Percentiles rank a stretch among this genome's conserved stretches.
Conservation (phyloP, 2,888 invertebrate genomes). For the Acronicta leporina region DNA sequence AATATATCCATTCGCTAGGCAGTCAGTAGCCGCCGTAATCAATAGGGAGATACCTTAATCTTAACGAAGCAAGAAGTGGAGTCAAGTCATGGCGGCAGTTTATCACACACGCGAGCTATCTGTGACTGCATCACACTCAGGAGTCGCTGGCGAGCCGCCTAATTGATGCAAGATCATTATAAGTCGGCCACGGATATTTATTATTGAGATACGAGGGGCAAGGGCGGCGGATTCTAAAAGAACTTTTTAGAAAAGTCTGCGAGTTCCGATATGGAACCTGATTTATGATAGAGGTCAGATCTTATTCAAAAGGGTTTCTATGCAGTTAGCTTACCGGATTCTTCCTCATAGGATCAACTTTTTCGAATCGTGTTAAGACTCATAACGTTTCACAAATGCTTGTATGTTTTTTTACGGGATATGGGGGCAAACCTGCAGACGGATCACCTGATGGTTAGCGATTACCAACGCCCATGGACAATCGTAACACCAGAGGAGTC, state of each 20-base stretch:
- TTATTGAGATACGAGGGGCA: conserved; percentile 25
- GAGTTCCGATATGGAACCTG: conserved; percentile 4
- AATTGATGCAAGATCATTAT: conserved; percentile 61
- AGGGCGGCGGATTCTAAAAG: conserved; percentile 39
- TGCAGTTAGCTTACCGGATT: no score
- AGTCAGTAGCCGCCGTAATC: conserved; percentile 40
- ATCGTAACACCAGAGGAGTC: no score
- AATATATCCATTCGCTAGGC: not conserved
- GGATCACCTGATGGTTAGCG: no score
- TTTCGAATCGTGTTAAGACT: no score
- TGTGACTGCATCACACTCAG: conserved; percentile 58
- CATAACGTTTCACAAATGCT: no score
- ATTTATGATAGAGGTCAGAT: conserved; percentile 35
- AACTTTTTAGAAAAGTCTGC: conserved; percentile 20
- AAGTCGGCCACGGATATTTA: conserved; percentile 47
- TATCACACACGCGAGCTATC: conserved; percentile 58
- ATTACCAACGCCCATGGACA: no score
- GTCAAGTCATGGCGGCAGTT: conserved; percentile 58
- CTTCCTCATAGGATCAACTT: no score
- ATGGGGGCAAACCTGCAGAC: no score
- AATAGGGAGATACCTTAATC: conserved; percentile 39
- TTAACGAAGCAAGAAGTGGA: conserved; percentile 48
- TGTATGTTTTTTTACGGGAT: no score
- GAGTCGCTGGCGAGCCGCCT: conserved; percentile 42
- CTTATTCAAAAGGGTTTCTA: not conserved